Percentiles rank a stretch among this genome's conserved stretches.
Conservation (phyloP, 2,113 vertebrate genomes). For the Actenoides lindsayi region DNA sequence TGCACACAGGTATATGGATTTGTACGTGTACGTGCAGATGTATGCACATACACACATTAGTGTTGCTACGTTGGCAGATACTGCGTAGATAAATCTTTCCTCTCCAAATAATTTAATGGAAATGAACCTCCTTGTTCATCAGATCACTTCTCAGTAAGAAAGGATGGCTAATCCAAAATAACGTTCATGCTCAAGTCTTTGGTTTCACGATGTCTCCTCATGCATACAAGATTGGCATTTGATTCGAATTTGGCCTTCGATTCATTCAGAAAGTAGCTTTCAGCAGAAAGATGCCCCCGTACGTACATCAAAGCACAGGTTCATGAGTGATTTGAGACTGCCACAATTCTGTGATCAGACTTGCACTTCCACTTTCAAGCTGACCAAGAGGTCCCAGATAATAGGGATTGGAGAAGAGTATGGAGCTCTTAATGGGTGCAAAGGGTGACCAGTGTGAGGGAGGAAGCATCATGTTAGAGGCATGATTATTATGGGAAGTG, state of each 20-base stretch:
- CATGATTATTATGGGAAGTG: background rate
- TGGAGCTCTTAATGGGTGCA: background rate
- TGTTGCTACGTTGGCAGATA: background rate
- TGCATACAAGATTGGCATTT: background rate
- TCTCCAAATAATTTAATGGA: background rate
- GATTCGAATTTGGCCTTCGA: background rate
- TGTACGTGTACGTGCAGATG: background rate
- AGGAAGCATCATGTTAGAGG: background rate
- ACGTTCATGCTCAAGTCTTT: background rate
- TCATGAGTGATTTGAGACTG: rapidly evolving
- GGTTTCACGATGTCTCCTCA: background rate
- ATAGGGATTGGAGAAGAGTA: background rate
- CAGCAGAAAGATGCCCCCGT: background rate
- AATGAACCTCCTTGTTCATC: background rate
- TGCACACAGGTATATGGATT: background rate
- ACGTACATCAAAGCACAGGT: background rate
- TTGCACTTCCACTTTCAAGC: background rate
- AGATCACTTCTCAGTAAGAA: background rate
- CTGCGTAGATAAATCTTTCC: background rate
- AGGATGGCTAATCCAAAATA: background rate
- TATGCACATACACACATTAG: background rate
- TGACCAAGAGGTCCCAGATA: background rate
- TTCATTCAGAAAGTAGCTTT: background rate
- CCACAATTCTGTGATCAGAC: background rate
- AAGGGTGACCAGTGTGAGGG: background rate